These are phyloP conservation scores for Platyrinchus mystaceus DNA, from an alignment of 2,797 vertebrate genomes.

Conservation along the genomic window DNA sequence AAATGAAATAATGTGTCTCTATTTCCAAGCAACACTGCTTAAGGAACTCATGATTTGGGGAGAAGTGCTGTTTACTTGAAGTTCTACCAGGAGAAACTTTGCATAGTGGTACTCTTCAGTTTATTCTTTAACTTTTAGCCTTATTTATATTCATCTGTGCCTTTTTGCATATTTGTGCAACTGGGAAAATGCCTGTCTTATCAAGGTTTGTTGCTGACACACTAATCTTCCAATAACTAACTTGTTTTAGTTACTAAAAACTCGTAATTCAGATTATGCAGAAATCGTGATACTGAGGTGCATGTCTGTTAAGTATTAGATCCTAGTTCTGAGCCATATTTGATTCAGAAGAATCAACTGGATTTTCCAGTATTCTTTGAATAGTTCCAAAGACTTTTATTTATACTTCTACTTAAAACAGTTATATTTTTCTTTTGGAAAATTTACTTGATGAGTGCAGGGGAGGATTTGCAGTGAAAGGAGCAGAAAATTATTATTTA, in stretches of 20 bases:
- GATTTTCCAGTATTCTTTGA: background rate
- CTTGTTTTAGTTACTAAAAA: background rate
- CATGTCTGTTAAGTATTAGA: background rate
- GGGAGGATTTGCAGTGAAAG: background rate
- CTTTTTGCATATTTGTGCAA: background rate
- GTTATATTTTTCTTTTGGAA: background rate
- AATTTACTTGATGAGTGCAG: background rate
- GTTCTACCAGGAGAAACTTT: background rate
- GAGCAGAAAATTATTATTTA: background rate
- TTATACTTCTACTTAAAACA: background rate
- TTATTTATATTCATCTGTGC: background rate
- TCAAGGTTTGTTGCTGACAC: background rate
- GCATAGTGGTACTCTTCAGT: background rate
- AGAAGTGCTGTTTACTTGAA: background rate
- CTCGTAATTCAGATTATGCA: background rate
- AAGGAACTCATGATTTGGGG: background rate
- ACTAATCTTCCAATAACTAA: background rate
- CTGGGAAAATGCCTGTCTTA: background rate
- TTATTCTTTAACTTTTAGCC: background rate
- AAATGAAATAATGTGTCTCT: background rate
- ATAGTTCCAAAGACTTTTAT: background rate
- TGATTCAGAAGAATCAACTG: background rate
- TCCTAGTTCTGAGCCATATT: background rate
- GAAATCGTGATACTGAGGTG: background rate
- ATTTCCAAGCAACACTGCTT: background rate